Percentiles rank a stretch among this genome's conserved stretches.
Conservation (phyloP, 2,797 vertebrate genomes). For the Synaphobranchus kaupii region DNA sequence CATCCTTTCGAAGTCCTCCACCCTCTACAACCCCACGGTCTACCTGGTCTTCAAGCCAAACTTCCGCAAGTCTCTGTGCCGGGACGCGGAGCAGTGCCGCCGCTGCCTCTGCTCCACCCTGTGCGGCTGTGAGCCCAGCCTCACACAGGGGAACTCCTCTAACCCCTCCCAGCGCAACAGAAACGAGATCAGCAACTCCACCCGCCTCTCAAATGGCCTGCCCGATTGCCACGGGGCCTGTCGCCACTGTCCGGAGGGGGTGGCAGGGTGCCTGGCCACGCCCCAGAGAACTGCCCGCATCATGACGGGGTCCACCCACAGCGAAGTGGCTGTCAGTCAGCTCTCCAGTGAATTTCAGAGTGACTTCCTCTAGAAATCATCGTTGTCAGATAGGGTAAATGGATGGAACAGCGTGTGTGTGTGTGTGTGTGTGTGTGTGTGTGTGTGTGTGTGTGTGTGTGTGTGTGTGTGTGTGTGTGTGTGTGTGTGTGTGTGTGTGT, state of each 20-base stretch:
- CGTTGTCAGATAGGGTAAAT: not conserved
- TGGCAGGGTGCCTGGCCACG: slow-evolving; percentile 47
- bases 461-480: not conserved
- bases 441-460: not conserved
- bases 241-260: slow-evolving; percentile 58
- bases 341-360: slow-evolving; percentile 74
- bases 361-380: slow-evolving; percentile 66
- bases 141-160: slow-evolving; percentile 44
- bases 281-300: slow-evolving; percentile 67
- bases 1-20: slow-evolving; percentile 81
- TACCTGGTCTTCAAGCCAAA: slow-evolving; percentile 81
- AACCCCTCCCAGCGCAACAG: slow-evolving; percentile 39
- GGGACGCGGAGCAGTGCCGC: slow-evolving; percentile 63
- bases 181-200: slow-evolving; percentile 62
- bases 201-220: slow-evolving; percentile 59
- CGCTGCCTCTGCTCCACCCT: slow-evolving; percentile 62
- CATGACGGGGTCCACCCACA: slow-evolving; percentile 60
- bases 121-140: slow-evolving; percentile 47
- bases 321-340: slow-evolving; percentile 71
- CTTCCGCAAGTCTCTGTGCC: slow-evolving; percentile 74
- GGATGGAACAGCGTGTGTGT: not conserved
- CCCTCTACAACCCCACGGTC: slow-evolving; percentile 80
- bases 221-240: slow-evolving; percentile 59
- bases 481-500: not conserved
- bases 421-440: slow-evolving; percentile 19